Percentiles rank a stretch among this genome's conserved stretches.
These are phyloP conservation scores for Cossypha dichroa DNA, from an alignment of 2,797 vertebrate species.

Conservation along the genomic window DNA sequence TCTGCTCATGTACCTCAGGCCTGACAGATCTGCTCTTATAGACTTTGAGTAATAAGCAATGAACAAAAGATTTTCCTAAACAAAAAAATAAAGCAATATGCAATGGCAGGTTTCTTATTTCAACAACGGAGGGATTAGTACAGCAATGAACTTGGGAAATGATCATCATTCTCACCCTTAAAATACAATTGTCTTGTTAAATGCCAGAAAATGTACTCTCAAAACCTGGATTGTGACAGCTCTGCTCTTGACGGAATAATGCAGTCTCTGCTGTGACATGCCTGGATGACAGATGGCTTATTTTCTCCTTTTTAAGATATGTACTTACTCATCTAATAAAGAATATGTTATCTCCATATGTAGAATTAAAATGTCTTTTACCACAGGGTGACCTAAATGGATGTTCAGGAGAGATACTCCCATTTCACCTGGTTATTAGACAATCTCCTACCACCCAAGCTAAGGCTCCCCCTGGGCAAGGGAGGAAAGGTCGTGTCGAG, in stretches of 20 bases:
- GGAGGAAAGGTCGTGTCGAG: background rate
- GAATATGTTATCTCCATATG: background rate
- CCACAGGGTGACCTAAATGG: background rate
- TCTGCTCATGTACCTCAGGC: background rate
- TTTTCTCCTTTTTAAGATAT: slow-evolving; percentile 44
- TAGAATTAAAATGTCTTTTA: background rate
- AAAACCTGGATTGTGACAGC: slow-evolving; percentile 42
- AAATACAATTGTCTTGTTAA: slow-evolving; percentile 56
- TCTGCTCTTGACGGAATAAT: slow-evolving; percentile 51
- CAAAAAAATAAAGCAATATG: background rate
- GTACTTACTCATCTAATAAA: slow-evolving; percentile 35
- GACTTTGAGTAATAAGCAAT: background rate
- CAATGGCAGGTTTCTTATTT: background rate
- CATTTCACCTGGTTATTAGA: background rate
- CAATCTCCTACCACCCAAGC: background rate
- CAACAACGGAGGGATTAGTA: background rate
- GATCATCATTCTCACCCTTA: slow-evolving; percentile 15
- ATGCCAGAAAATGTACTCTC: slow-evolving; percentile 13
- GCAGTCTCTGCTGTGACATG: background rate
- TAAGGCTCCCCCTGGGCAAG: background rate
- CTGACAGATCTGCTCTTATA: background rate
- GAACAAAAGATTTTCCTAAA: background rate
- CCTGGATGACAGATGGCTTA: background rate
- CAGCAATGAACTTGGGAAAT: background rate
- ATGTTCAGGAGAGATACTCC: background rate